These are phyloP conservation scores for Vandiemenella viatica DNA, from an alignment of 2,888 invertebrate species.

Conservation along the genomic window DNA sequence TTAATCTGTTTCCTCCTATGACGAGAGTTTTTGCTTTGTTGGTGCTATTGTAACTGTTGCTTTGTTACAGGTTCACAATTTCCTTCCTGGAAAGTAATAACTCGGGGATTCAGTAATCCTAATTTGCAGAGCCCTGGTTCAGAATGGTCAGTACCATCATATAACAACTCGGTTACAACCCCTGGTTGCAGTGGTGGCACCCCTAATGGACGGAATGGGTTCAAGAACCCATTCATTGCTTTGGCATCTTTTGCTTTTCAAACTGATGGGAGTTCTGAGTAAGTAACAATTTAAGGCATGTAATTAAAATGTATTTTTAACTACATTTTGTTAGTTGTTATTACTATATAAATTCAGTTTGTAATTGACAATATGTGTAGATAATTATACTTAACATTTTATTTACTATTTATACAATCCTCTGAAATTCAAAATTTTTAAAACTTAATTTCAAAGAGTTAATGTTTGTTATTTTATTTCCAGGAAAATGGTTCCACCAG, in stretches of 20 bases:
- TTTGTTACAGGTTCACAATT: conserved; percentile 19
- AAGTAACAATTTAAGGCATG: too few relatives aligned
- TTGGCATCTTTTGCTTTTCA: conserved; percentile 22
- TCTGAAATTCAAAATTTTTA: too few relatives aligned
- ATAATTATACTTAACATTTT: too few relatives aligned
- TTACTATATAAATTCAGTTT: too few relatives aligned
- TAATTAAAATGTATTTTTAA: too few relatives aligned
- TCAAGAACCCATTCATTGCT: conserved; percentile 15
- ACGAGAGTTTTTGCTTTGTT: too few relatives aligned
- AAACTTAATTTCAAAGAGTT: too few relatives aligned
- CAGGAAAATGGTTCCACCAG: conserved; percentile 25
- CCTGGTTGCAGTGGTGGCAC: conserved; percentile 13
- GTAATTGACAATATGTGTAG: too few relatives aligned
- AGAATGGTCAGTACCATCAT: conserved; percentile 25
- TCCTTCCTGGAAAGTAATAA: conserved; percentile 19
- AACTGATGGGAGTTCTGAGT: conserved; percentile 10
- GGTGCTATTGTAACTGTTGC: too few relatives aligned
- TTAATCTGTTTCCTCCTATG: too few relatives aligned
- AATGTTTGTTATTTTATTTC: conserved; percentile 17
- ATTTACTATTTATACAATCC: too few relatives aligned
- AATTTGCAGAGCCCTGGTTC: conserved; percentile 21
- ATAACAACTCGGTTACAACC: conserved; percentile 19
- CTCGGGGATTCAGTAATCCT: conserved; percentile 13
- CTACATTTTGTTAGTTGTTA: too few relatives aligned
- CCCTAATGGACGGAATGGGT: conserved; percentile 16